phyloP scores from a whole-genome alignment of 2,113 vertebrate genomes.

The Sapajus apella region DNA sequence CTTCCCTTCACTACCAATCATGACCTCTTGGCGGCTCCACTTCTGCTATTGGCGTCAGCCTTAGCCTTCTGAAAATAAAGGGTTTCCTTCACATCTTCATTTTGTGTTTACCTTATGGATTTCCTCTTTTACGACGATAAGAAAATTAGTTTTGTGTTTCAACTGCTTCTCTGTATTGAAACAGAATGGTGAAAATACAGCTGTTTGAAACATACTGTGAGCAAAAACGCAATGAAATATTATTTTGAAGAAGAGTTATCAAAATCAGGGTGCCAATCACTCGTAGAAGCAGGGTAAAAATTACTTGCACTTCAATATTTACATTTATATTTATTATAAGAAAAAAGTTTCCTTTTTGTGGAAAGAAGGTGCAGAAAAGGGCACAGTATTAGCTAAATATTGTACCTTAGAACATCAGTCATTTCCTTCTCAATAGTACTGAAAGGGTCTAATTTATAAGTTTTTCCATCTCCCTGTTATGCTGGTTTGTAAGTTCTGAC shows the following conservation, averaged over 20 bases:
- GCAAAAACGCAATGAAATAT: conserved; percentile 65
- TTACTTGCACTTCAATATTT: conserved; percentile 81
- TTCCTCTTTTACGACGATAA: conserved; percentile 33
- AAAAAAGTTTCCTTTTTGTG: conserved; percentile 77
- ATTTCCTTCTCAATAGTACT: conserved; percentile 87
- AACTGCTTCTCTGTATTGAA: conserved; percentile 38
- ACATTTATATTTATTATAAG: conserved; percentile 81
- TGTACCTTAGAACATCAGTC: conserved; percentile 88
- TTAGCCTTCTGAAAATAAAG: background rate
- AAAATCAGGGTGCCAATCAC: conserved; percentile 77
- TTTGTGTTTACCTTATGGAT: conserved; percentile 30
- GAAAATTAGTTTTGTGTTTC: conserved; percentile 50
- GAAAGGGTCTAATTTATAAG: conserved; percentile 90
- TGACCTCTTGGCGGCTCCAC: background rate
- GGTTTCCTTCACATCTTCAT: conserved; percentile 33
- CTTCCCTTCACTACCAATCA: background rate
- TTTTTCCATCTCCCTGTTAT: conserved; percentile 87
- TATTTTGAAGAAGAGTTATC: conserved; percentile 74
- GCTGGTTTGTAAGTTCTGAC: conserved; percentile 91
- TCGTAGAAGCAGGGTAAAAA: conserved; percentile 76
- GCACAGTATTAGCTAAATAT: conserved; percentile 87
- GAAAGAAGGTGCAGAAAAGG: conserved; percentile 85
- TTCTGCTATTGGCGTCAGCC: background rate
- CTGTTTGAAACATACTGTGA: conserved; percentile 67
- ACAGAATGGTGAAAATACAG: conserved; percentile 68